These are phyloP conservation scores for Notospermus geniculatus DNA, from an alignment of 1,140 invertebrate genomes.

Conservation along the genomic window DNA sequence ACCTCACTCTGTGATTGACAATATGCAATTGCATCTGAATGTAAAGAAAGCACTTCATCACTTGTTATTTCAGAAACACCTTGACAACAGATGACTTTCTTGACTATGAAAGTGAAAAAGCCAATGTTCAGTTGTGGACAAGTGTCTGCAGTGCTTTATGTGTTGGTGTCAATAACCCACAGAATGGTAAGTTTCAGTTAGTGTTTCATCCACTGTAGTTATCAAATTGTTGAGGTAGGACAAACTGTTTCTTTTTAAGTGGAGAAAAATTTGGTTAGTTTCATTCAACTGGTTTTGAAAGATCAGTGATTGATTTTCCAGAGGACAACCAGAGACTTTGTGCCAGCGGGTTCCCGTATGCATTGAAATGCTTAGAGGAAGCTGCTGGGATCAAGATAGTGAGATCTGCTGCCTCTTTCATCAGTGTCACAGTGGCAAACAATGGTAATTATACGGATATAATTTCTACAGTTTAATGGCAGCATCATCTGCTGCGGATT, in stretches of 20 bases:
- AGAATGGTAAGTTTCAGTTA: constrained; percentile 9
- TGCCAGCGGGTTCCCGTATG: background rate
- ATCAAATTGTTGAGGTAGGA: too few species aligned
- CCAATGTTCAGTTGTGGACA: background rate
- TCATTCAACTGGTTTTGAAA: too few species aligned
- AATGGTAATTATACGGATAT: constrained; percentile 9
- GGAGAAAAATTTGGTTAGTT: too few species aligned
- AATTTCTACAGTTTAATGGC: too few species aligned
- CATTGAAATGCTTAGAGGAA: background rate
- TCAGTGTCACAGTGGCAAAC: constrained; percentile 1
- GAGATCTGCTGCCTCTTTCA: background rate
- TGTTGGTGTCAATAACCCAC: constrained; percentile 3
- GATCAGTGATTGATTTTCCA: background rate
- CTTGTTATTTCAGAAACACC: too few species aligned
- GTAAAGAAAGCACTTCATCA: too few species aligned
- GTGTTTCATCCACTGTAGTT: too few species aligned
- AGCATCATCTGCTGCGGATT: too few species aligned
- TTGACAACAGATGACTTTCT: too few species aligned
- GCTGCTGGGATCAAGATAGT: background rate
- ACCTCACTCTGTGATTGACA: too few species aligned
- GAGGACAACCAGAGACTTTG: constrained; percentile 4
- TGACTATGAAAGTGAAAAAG: background rate
- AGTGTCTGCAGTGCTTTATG: constrained; percentile 6
- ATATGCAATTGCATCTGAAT: too few species aligned
- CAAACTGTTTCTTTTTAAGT: too few species aligned